phyloP scores from a whole-genome alignment of 2,888 invertebrate species.

The Drosophila multiciliata region DNA sequence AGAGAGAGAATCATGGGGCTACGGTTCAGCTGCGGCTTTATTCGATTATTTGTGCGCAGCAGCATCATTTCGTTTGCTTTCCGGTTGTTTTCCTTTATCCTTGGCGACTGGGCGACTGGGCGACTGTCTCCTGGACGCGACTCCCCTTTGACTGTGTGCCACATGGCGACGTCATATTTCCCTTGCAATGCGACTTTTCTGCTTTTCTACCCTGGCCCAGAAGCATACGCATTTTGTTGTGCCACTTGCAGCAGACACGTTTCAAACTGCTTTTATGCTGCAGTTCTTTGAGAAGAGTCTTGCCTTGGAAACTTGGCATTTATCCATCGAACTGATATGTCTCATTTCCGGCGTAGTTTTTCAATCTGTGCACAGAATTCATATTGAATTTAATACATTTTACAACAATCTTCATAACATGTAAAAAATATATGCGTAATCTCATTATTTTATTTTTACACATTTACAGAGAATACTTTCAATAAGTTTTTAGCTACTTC shows the following conservation, averaged over 20 bases:
- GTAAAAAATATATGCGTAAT: neutral
- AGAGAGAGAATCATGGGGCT: neutral
- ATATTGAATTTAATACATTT: neutral
- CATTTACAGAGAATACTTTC: neutral
- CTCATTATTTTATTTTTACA: neutral
- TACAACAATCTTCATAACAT: neutral
- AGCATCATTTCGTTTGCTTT: slow-evolving; percentile 75
- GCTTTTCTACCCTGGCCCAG: neutral
- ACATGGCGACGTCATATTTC: slow-evolving; percentile 71
- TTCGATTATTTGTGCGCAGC: slow-evolving; percentile 78
- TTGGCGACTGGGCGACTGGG: slow-evolving; percentile 16
- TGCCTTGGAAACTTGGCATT: neutral
- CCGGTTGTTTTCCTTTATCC: slow-evolving; percentile 69
- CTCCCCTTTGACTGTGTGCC: slow-evolving; percentile 61
- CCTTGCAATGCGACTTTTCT: slow-evolving; percentile 34
- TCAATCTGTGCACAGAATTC: neutral
- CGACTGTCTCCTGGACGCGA: slow-evolving; percentile 33
- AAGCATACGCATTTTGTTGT: neutral
- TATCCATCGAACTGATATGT: neutral
- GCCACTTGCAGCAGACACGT: neutral
- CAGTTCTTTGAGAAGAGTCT: neutral
- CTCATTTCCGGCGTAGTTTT: too few species aligned
- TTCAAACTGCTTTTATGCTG: neutral
- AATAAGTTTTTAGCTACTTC: neutral
- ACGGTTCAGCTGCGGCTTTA: slow-evolving; percentile 47